Evolutionary conservation across 2,113 vertebrate species (phyloP).

Genomic region (Chloropsis cyanopogon): DNA sequence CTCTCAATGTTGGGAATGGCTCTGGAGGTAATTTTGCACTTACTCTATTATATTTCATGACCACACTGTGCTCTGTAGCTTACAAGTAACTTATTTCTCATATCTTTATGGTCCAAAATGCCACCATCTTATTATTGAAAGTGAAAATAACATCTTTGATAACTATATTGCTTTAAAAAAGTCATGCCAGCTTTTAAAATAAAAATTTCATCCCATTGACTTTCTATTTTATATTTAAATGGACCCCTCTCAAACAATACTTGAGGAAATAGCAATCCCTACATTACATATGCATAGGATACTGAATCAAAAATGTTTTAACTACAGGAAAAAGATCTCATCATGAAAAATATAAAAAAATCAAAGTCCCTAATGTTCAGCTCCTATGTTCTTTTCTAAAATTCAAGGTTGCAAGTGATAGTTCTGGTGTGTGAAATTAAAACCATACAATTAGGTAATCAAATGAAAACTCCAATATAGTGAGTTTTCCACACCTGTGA

Average conservation of each 20-base stretch:
- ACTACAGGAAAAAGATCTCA: not conserved
- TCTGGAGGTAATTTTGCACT: not conserved
- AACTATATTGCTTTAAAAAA: fast-evolving
- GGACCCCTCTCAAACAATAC: not conserved
- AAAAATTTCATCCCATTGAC: not conserved
- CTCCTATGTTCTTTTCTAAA: not conserved
- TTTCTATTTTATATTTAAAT: not conserved
- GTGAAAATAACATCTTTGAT: not conserved
- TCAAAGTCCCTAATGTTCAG: not conserved
- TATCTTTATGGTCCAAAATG: not conserved
- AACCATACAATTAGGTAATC: not conserved
- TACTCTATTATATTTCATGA: not conserved
- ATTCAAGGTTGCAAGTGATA: not conserved
- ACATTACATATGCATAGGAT: not conserved
- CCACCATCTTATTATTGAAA: not conserved
- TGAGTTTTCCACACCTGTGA: not conserved
- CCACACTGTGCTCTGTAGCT: not conserved
- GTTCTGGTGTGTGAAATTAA: not conserved
- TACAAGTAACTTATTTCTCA: not conserved
- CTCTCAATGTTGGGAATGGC: not conserved
- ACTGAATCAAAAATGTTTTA: not conserved
- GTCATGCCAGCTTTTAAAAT: not conserved
- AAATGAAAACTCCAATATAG: not conserved
- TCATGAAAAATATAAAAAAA: not conserved
- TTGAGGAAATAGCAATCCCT: not conserved